Conservation (phyloP, 2,113 vertebrate species). For the Thalassoma bifasciatum region DNA sequence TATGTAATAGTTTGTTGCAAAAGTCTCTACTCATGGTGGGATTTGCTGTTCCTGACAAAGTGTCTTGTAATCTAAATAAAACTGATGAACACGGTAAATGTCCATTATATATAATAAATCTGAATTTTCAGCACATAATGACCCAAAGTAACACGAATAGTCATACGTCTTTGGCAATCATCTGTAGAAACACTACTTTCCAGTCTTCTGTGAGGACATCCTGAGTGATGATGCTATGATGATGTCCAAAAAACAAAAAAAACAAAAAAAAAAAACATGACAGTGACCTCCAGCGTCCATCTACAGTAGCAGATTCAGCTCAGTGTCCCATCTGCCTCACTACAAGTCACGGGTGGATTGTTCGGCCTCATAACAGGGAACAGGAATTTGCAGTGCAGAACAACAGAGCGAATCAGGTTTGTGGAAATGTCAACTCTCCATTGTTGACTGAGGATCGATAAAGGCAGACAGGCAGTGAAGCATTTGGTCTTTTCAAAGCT, state of each 20-base stretch:
- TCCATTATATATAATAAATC: background rate
- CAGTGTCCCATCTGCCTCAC: background rate
- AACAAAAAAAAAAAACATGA: no score
- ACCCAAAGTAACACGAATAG: background rate
- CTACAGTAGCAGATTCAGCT: background rate
- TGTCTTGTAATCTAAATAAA: no score
- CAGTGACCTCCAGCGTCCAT: background rate
- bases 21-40: no score
- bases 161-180: background rate
- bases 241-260: no score
- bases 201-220: background rate
- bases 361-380: slow-evolving; percentile 15
- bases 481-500: slow-evolving; percentile 55
- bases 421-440: slow-evolving; percentile 66
- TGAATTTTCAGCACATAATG: background rate
- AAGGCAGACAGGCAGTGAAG: slow-evolving; percentile 44
- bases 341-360: slow-evolving; percentile 3
- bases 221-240: background rate
- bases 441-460: slow-evolving; percentile 58
- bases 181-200: background rate
- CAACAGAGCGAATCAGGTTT: slow-evolving; percentile 48
- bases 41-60: no score
- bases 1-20: no score
- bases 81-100: background rate
- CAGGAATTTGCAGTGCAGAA: slow-evolving; percentile 43